Percentiles rank a stretch among this genome's conserved stretches.
Conservation (phyloP, 2,888 invertebrate species). For the Drosophila anomelani region DNA sequence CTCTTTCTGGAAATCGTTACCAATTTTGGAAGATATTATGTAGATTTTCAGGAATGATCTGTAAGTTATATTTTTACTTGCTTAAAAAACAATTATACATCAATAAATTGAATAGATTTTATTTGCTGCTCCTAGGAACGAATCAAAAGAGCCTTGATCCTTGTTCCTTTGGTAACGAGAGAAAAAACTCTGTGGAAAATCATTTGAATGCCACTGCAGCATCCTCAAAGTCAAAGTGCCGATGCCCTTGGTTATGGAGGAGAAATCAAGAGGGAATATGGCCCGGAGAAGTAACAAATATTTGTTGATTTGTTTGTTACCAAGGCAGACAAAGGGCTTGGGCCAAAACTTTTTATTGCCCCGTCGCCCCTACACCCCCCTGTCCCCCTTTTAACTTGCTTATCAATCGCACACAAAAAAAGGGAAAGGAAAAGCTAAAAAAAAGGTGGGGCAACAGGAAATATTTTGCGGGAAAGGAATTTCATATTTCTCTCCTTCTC, state of each 20-base stretch:
- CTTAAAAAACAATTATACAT: not conserved
- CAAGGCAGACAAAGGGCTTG: conserved; percentile 54
- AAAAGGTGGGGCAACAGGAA: conserved; percentile 11
- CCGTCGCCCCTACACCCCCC: conserved; percentile 11
- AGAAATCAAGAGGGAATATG: conserved; percentile 16
- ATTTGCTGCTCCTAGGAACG: not conserved
- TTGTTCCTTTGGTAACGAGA: conserved; percentile 6
- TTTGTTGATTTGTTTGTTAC: conserved; percentile 70
- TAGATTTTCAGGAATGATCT: too few species aligned
- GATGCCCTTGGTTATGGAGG: conserved; percentile 21
- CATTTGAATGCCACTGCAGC: conserved; percentile 31
- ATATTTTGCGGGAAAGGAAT: conserved; percentile 47
- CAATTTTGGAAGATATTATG: too few species aligned
- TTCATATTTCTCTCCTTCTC: conserved; percentile 53
- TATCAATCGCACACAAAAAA: conserved; percentile 49
- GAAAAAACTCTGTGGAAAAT: conserved; percentile 1
- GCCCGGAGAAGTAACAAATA: conserved; percentile 57
- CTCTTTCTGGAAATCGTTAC: not conserved
- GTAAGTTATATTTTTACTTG: too few species aligned
- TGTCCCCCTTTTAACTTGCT: conserved; percentile 38
- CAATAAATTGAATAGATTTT: not conserved
- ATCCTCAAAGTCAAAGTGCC: conserved; percentile 21
- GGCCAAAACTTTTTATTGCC: conserved; percentile 67
- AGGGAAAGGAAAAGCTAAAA: not conserved
- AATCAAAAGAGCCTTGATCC: not conserved